These are phyloP conservation scores for Agapornis roseicollis DNA, from an alignment of 2,113 vertebrate species.

Conservation along the genomic window DNA sequence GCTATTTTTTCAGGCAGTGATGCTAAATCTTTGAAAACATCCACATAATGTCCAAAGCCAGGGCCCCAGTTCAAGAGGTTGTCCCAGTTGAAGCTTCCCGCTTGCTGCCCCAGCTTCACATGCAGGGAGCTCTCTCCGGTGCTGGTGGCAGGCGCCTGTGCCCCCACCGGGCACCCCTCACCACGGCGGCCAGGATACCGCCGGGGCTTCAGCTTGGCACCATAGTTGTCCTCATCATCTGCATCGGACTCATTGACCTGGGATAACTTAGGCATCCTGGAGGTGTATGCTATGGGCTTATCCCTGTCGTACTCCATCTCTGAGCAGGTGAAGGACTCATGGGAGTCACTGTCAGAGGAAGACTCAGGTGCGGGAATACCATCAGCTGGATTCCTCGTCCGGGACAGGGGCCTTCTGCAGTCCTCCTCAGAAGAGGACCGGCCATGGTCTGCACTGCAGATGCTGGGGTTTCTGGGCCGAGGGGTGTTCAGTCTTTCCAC, in stretches of 20 bases:
- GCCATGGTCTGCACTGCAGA: constrained; percentile 96
- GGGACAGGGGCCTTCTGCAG: constrained; percentile 88
- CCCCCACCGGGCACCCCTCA: constrained; percentile 78
- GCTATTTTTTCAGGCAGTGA: constrained; percentile 87
- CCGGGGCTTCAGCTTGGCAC: constrained; percentile 86
- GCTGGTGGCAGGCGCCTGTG: constrained; percentile 38
- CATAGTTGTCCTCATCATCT: constrained; percentile 92
- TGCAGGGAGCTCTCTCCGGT: constrained; percentile 82
- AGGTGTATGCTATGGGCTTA: constrained; percentile 86
- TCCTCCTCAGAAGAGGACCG: constrained; percentile 95
- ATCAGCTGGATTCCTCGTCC: constrained; percentile 92
- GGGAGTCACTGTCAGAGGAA: constrained; percentile 97
- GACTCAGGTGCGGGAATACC: constrained; percentile 94
- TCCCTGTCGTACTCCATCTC: constrained; percentile 98
- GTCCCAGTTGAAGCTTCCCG: constrained; percentile 95
- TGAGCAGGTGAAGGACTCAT: constrained; percentile 98
- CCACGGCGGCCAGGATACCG: constrained; percentile 90
- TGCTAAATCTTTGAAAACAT: constrained; percentile 97
- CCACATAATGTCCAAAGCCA: constrained; percentile 95
- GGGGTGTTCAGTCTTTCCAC: constrained; percentile 97
- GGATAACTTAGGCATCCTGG: constrained; percentile 93
- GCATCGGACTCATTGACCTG: constrained; percentile 97
- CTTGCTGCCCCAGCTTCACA: constrained; percentile 84
- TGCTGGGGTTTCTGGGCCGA: constrained; percentile 93
- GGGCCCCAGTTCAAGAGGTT: constrained; percentile 98